Evolutionary conservation across 2,797 vertebrate species (phyloP).

Genomic region (Paratrypauchen microcephalus): DNA sequence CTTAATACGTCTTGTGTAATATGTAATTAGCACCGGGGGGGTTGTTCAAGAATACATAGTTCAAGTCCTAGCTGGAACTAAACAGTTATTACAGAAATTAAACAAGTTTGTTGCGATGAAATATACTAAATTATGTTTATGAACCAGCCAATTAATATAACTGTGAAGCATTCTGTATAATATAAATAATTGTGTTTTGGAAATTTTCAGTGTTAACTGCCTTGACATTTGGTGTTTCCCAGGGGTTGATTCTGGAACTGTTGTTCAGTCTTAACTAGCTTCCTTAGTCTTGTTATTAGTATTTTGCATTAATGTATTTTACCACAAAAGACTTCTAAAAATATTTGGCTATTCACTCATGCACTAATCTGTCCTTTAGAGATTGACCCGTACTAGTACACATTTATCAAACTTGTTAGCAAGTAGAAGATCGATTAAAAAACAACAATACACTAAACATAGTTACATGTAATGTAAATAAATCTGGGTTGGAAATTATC

Average conservation of each 20-base stretch:
- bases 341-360: too few species aligned
- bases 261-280: background rate
- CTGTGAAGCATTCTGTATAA: too few species aligned
- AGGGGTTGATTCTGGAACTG: background rate
- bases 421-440: too few species aligned
- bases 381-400: too few species aligned
- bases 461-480: too few species aligned
- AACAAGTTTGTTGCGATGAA: too few species aligned
- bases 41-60: background rate
- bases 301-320: background rate
- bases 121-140: background rate
- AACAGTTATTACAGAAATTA: background rate
- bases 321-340: background rate
- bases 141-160: too few species aligned
- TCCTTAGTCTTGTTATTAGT: background rate
- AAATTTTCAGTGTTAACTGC: background rate
- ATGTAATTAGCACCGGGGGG: background rate
- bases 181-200: background rate
- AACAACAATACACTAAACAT: too few species aligned
- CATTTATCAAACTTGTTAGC: too few species aligned
- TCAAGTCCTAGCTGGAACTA: background rate
- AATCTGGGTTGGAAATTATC: background rate
- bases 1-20: constrained; percentile 1
- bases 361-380: too few species aligned
- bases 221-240: background rate